phyloP scores from a whole-genome alignment of 2,888 invertebrate species.

The Ctenicera cuprea region DNA sequence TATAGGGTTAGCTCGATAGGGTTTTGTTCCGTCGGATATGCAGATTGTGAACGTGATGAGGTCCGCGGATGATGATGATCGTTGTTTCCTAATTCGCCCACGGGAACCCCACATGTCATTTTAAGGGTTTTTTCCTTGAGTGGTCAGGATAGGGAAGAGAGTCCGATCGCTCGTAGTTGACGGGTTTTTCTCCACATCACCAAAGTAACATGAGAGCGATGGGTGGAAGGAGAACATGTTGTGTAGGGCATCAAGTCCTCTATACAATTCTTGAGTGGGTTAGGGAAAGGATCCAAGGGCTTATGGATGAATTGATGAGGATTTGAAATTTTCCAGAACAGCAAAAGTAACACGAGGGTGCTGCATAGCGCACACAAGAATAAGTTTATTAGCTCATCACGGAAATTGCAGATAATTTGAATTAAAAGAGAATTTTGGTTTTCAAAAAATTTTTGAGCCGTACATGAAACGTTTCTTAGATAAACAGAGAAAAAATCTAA shows the following conservation, averaged over 20 bases:
- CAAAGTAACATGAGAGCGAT: not conserved
- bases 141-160: not conserved
- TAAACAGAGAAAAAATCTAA: too few relatives aligned
- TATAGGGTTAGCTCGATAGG: slow-evolving; percentile 50
- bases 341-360: too few relatives aligned
- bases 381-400: too few relatives aligned
- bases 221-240: not conserved
- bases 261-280: too few relatives aligned
- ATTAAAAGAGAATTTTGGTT: too few relatives aligned
- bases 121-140: slow-evolving; percentile 1
- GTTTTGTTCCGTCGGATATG: slow-evolving; percentile 50
- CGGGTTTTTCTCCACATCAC: not conserved
- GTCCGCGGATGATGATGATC: slow-evolving; percentile 26
- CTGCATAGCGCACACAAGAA: too few relatives aligned
- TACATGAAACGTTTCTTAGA: too few relatives aligned
- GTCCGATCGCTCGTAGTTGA: not conserved
- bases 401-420: too few relatives aligned
- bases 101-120: not conserved
- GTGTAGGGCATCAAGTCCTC: not conserved
- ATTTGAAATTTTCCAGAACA: too few relatives aligned
- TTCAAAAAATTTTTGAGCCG: too few relatives aligned
- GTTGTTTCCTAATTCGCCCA: slow-evolving; percentile 9
- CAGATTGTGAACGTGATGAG: slow-evolving; percentile 37
- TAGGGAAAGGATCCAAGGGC: too few relatives aligned
- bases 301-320: too few relatives aligned